Evolutionary conservation across 92 coral and sea anemone species (phyloP), one percentile per base, ranked within the genome.

Genomic region (Montipora capitata): DNA sequence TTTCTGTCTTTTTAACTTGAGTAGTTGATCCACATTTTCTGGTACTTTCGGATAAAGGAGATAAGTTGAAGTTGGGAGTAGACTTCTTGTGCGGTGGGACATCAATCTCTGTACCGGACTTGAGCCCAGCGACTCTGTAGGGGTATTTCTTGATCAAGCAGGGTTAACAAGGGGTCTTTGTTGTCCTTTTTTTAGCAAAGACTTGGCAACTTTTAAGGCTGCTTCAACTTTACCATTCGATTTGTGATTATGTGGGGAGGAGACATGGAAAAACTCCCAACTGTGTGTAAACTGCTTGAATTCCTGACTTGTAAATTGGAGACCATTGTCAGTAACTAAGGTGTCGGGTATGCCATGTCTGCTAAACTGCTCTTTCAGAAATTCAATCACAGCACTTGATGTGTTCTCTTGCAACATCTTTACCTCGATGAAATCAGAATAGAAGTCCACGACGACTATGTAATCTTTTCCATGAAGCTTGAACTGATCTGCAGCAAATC

Each of bases 231-330:
- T n/a, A n/a, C n/a, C n/a, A n/a, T n/a, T n/a, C n/a, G n/a, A n/a
- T n/a, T n/a, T 82, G 83, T 91, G 91, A 39, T 91, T 92, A 72
- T 91, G 91, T 27, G 83, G 82, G 45, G 86, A 87, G 7, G 91
- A 52, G 9, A 80, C 74, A 27, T 88, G 92, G n/a, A 74, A 16
- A 78, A 81, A 88, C 83, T 88, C 88, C 92, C 92, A 81, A 2
- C 56, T 62, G n/a, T 5, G 44, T 3, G 92, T n/a, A n/a, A n/a
- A n/a, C n/a, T n/a, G n/a, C n/a, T n/a, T n/a, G n/a, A n/a, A 82
- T 43, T 81, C 92, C 3, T 68, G 66, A 40, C 73, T 88, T 3
- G 79, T n/a, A 13, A 48, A 75, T 27, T 88, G 92, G 5, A 84
- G 92, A 73, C 84, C 72, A 40, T 82, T 88, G 79, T 88, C 92